Conservation (phyloP, 2,113 vertebrate genomes). For the Ceuthmochares aereus region DNA sequence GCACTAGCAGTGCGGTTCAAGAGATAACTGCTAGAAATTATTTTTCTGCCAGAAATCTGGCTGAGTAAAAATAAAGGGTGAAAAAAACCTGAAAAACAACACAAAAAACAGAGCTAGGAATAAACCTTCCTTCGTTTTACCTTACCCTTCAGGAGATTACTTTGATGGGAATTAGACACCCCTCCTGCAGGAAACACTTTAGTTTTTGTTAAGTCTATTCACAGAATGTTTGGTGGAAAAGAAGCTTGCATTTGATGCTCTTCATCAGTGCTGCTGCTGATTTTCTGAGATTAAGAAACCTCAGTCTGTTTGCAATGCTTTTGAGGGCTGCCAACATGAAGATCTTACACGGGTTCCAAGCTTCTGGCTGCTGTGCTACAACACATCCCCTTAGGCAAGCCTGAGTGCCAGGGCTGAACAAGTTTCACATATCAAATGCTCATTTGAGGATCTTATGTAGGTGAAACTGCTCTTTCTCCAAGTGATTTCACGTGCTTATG, state of each 20-base stretch:
- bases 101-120: not conserved
- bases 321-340: not conserved
- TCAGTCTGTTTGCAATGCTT: slow-evolving; percentile 1
- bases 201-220: slow-evolving; percentile 70
- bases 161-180: slow-evolving; percentile 79
- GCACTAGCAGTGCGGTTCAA: not conserved
- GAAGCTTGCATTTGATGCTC: slow-evolving; percentile 70
- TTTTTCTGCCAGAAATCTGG: slow-evolving; percentile 40
- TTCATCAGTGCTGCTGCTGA: slow-evolving; percentile 52
- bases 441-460: not conserved
- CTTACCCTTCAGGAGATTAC: slow-evolving; percentile 57
- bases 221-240: slow-evolving; percentile 62
- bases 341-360: slow-evolving; percentile 5
- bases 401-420: not conserved
- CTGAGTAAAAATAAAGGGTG: not conserved
- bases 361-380: not conserved
- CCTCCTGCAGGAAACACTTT: slow-evolving; percentile 74
- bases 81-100: not conserved
- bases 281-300: slow-evolving; percentile 69
- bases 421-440: not conserved
- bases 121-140: slow-evolving; percentile 66
- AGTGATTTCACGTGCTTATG: not conserved
- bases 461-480: not conserved
- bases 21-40: slow-evolving; percentile 29
- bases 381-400: slow-evolving; percentile 1